Evolutionary conservation across 2,888 invertebrate genomes (phyloP).

Genomic region (Sarcophaga carnaria): DNA sequence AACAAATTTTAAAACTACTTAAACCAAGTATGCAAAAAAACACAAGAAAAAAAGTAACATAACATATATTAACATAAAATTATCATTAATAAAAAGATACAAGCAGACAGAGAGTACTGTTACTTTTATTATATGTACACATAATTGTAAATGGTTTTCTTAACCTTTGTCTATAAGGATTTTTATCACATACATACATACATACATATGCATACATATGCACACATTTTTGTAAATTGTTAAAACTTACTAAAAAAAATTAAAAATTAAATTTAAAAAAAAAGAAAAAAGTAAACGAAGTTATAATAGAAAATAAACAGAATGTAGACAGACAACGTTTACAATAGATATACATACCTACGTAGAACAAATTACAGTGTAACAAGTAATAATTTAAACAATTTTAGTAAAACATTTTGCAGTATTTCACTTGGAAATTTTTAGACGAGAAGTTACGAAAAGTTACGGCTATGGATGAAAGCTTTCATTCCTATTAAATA

Average conservation of each 20-base stretch:
- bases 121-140: constrained; percentile 14
- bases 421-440: too few relatives aligned
- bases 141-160: constrained; percentile 44
- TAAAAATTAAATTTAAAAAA: background rate
- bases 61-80: constrained; percentile 30
- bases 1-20: constrained; percentile 22
- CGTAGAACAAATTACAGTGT: background rate
- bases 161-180: constrained; percentile 43
- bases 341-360: background rate
- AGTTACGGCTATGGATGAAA: too few relatives aligned
- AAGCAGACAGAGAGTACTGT: background rate
- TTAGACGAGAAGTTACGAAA: too few relatives aligned
- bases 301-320: constrained; percentile 10
- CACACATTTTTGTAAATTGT: constrained; percentile 15
- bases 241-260: constrained; percentile 31
- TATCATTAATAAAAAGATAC: constrained; percentile 35
- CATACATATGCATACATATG: constrained; percentile 1
- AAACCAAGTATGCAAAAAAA: background rate
- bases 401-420: background rate
- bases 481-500: too few relatives aligned
- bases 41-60: too few relatives aligned
- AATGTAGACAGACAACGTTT: constrained; percentile 23
- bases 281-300: background rate
- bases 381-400: background rate
- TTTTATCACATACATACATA: background rate